Evolutionary conservation across 2,113 vertebrate genomes (phyloP), one percentile per base, ranked within the genome.

Genomic region (Montifringilla adamsi): DNA sequence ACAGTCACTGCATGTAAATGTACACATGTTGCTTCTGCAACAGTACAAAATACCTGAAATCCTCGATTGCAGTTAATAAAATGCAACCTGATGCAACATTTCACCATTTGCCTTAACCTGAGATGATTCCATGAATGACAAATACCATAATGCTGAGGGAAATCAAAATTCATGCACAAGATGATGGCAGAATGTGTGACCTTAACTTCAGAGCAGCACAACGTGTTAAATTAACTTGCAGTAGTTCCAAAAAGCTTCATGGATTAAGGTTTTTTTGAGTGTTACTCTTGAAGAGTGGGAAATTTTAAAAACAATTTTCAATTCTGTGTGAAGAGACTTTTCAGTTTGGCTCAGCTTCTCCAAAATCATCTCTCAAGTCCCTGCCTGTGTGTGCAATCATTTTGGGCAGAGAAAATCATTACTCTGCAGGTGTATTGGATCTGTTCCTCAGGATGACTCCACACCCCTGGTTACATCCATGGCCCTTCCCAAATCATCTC

Each of bases 181-280:
- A 15, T 9, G 63, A 49, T 53, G 68, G 50, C 77, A 39, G 64
- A 46, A 14, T 21, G 56, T 43, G 84, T 81, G 95, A 91, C 91
- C 95, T 75, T 7, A 37, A 13, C 89, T 93, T 35, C 11, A 3
- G n/a, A 39, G 80, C 52, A 35, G 72, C 72, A 23, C 47, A 79
- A 58, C 10, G 53, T 88, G 83, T 80, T 68, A 76, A 96, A 80
- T 81, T 84, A 30, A 87, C 80, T 92, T 94, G 93, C 84, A 81
- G 0, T 2, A 28, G 55, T 89, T 95, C 93, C 95, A 96, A 39
- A 87, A 91, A 91, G 52, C 89, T 74, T 81, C 77, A 33, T 46
- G 89, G 64, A 55, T 41, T 49, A 4, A 30, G 31, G 2, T 41
- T 41, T 49, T 82, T 86, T n/a, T 9, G 27, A 28, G 59, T 15